Evolutionary conservation across 1,140 invertebrate genomes (phyloP), one percentile per base, ranked within the genome.

Genomic region (Scylla paramamosain): DNA sequence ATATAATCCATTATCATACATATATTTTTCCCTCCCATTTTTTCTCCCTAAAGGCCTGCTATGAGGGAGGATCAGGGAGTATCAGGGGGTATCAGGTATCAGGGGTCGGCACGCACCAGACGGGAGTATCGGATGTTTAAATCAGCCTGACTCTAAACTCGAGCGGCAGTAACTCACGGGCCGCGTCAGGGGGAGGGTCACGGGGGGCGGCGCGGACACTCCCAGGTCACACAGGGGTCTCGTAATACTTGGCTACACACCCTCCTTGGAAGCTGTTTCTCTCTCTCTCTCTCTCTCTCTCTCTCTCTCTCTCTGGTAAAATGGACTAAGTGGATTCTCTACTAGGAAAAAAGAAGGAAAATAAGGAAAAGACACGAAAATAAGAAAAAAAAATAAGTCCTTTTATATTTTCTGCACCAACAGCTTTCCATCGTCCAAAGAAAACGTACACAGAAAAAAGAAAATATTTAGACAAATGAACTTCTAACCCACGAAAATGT

Each of bases 261-360:
- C 0, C 52, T 59, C 52, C 10, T 59, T 59, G 52, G 52, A 59
- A 25, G 28, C 20, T 32, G 12, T 32, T 67, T 59, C 52, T 25
- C 31, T 46, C 86, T 88, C 20, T 45, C 86, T 45, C 29, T 45
- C 25, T 31, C 31, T 88, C 86, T 88, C 86, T 88, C 86, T 31
- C 86, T 87, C 86, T 87, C 52, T 59, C 52, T 59, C 52, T 59
- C 52, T 59, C 52, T 59, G 39, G 39, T 39, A 6, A 39, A 39
- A 39, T 39, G 6, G 6, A 39, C 39, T 39, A n/a, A n/a, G n/a
- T n/a, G 39, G 6, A 39, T 39, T 39, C 39, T 39, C 1, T 6
- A 39, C 39, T 6, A 39, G 39, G 39, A 39, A 39, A 39, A 39
- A 39, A 39, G 39, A 6, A 39, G 6, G 6, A 39, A 6, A 39